A percentile compares a stretch with the other conserved stretches of the same genome.
Evolutionary conservation across 2,113 vertebrate genomes (phyloP).

Genomic region (Crocuta crocuta): DNA sequence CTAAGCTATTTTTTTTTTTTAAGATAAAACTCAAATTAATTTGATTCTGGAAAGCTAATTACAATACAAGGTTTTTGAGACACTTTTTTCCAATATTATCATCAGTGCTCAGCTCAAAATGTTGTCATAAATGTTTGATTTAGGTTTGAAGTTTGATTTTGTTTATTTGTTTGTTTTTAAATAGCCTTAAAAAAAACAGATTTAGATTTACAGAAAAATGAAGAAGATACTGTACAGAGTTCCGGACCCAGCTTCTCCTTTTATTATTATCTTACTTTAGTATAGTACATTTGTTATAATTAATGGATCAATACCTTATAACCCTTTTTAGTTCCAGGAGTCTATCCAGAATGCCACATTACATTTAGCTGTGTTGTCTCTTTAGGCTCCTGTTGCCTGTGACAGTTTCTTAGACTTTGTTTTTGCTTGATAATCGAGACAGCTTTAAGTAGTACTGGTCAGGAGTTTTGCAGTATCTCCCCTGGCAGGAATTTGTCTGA

Average conservation of each 20-base stretch:
- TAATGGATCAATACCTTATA: not conserved
- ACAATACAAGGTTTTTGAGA: not conserved
- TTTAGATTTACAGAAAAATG: conserved; percentile 19
- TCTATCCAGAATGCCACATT: not conserved
- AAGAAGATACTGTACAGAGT: not conserved
- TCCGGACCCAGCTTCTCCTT: not conserved
- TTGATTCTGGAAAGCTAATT: not conserved
- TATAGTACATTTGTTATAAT: not conserved
- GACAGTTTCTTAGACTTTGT: not conserved
- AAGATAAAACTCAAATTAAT: not conserved
- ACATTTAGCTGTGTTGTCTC: not conserved
- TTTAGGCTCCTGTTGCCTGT: not conserved
- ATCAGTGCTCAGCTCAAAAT: not conserved
- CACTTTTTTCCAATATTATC: not conserved
- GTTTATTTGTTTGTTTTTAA: not conserved
- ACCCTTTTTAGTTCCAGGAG: not conserved
- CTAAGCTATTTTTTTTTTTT: not conserved
- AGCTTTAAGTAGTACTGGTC: not conserved
- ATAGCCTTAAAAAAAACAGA: not conserved
- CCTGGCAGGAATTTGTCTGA: not conserved
- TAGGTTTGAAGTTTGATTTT: not conserved
- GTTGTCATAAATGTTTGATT: not conserved
- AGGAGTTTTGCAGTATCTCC: not conserved
- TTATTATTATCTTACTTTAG: not conserved
- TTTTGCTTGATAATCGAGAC: not conserved